Evolutionary conservation across 2,888 invertebrate genomes (phyloP), one percentile per base, ranked within the genome.

Genomic region (Boloria euphrosyne): DNA sequence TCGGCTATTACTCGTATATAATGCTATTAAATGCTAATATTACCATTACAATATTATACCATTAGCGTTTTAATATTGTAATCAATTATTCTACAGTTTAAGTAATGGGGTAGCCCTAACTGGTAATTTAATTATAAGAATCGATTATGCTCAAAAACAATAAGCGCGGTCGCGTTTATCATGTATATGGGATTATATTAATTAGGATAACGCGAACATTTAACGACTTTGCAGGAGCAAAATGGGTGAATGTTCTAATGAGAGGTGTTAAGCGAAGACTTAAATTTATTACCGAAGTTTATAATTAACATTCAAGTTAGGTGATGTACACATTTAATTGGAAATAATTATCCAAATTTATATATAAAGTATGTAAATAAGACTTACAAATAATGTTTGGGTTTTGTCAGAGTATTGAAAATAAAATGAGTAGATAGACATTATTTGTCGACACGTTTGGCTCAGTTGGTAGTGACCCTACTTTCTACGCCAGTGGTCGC

Each of bases 151-250:
- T 38, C 71, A 75, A 17, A 75, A 82, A 85, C 83, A 86, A 85
- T 47, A 79, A 72, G 75, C 74, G 75, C 74, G 76, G 77, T 65
- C 65, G 78, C 80, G 80, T 79, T 81, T 76, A 76, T 77, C 80
- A 84, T 80, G 80, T 86, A 87, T 89, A 88, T 89, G 80, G 87
- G 84, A 87, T 89, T 88, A 87, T 86, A 87, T 87, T 89, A 89
- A 88, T 86, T 75, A 43, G 79, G 82, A 81, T 84, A 83, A 82
- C 69, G 71, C 65, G 66, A 75, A 75, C 77, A 73, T 74, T 73
- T 74, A 68, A 74, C 76, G 70, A 54, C 2, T 14, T 4, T 46
- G 13, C 60, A 16, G 18, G 22, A 10, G 53, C 22, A 51, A 59
- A 62, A 59, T 67, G 43, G n/a, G 46, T 52, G 59, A 51, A 52